phyloP scores from a whole-genome alignment of 2,797 vertebrate species.

The Sebastes goodei region DNA sequence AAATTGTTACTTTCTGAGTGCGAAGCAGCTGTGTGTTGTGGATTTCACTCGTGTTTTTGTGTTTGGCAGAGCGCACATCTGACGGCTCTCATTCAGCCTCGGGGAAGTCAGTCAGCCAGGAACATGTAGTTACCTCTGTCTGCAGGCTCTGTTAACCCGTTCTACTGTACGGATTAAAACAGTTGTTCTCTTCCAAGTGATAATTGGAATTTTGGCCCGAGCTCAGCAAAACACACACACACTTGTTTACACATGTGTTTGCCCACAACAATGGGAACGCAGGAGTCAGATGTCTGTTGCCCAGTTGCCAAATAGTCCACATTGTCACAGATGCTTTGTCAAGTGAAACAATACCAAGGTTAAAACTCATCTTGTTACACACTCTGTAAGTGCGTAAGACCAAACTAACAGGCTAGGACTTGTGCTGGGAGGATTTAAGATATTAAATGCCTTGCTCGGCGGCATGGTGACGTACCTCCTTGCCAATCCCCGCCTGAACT shows the following conservation, averaged over 20 bases:
- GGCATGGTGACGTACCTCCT: conserved; percentile 15
- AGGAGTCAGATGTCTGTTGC: not conserved
- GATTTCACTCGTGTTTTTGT: conserved; percentile 25
- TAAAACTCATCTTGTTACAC: not conserved
- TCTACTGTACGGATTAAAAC: not conserved
- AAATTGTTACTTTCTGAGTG: not conserved
- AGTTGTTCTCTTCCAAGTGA: not conserved
- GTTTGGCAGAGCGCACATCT: conserved; percentile 8
- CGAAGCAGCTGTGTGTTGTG: conserved; percentile 1
- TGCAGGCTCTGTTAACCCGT: not conserved
- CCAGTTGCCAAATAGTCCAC: not conserved
- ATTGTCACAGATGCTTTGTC: not conserved
- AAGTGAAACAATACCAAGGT: not conserved
- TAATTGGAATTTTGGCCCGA: not conserved
- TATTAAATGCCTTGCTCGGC: not conserved
- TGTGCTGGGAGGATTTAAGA: not conserved
- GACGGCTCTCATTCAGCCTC: conserved; percentile 2
- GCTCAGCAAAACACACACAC: not conserved
- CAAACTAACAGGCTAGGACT: not conserved
- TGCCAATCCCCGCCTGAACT: conserved; percentile 45
- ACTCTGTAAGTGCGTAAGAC: not conserved
- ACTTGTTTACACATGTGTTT: not conserved
- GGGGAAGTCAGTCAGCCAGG: not conserved
- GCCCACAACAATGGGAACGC: not conserved
- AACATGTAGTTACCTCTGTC: conserved; percentile 28